These are phyloP conservation scores for Muscidifurax raptorellus DNA, from an alignment of 1,140 invertebrate genomes.

Conservation along the genomic window DNA sequence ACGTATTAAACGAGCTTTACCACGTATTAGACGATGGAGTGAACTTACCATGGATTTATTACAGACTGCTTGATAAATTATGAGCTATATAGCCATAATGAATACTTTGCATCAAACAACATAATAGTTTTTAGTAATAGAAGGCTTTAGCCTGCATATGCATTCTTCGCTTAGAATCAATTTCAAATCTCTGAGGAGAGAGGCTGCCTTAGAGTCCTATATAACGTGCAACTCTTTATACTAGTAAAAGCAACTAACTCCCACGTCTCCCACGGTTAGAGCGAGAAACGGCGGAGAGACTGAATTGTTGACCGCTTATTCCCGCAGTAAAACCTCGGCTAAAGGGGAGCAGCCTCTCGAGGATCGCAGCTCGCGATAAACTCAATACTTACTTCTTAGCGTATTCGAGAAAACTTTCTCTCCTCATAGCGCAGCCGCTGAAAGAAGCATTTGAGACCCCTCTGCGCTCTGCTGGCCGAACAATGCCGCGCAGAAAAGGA, in stretches of 20 bases:
- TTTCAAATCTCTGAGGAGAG: background rate
- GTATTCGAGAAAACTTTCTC: constrained; percentile 7
- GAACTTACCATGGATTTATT: too few species aligned
- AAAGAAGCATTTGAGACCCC: constrained; percentile 2
- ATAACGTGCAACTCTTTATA: background rate
- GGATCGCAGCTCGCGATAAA: constrained; percentile 14
- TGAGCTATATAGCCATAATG: too few species aligned
- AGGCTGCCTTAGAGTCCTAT: background rate
- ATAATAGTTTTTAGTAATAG: too few species aligned
- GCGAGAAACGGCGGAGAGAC: background rate
- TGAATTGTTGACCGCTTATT: constrained; percentile 17
- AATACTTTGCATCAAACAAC: too few species aligned
- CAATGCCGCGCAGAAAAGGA: constrained; percentile 19
- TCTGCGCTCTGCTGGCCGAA: background rate
- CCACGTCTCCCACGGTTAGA: background rate
- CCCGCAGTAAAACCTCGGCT: background rate
- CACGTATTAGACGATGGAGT: too few species aligned
- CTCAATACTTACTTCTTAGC: background rate
- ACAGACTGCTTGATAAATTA: too few species aligned
- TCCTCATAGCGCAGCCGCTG: background rate
- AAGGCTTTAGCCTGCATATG: background rate
- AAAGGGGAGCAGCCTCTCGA: background rate
- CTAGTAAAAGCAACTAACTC: background rate
- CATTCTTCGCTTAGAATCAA: background rate
- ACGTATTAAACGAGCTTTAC: too few species aligned